Base-by-base conservation (phyloP, 2,888 invertebrate genomes). In the Timema podura region DNA sequence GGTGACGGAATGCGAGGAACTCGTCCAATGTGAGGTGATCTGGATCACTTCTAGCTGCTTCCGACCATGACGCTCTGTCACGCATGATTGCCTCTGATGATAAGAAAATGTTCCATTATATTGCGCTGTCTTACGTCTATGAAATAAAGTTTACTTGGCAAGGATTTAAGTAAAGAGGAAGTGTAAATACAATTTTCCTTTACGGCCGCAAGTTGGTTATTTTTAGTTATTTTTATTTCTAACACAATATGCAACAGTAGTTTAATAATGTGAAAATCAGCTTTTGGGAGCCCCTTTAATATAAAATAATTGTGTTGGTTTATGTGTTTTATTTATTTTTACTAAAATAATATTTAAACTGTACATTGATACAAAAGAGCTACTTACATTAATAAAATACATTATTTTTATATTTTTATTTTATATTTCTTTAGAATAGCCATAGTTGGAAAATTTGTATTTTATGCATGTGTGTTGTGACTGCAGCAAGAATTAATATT, bases 1-100 rank as follows among this genome's bases (percentile, higher is more conserved):
- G 93, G 82, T 94, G 93, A 2, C 91, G 87, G 79, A 93, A 93
- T 2, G 90, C 88, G 73, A 92, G 81, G 79, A 92, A 92, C 80
- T 93, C 93, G 75, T 91, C 89, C 44, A 91, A 83, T 5, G 90
- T 89, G 65, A 93, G 82, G 54, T 87, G 86, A 69, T 91, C 91
- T 2, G 92, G 89, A 80, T 91, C 88, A 13, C 88, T 89, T 74
- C 86, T 84, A 0, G 90, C 89, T 2, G 91, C 91, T 80, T 92
- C 92, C 68, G 88, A 86, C 92, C 92, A 93, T 6, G 87, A 84
- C 0, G 92, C 92, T 81, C 90, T 88, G 77, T 92, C 91, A 68
- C 89, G 83, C 83, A 91, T 89, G 78, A 93, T 88, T 76, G 86
- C 87, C 79, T 92, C 92, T 83, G 73, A 15, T 75, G 74, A 71